phyloP scores from a whole-genome alignment of 2,888 invertebrate genomes.

The Tiliacea aurago region DNA sequence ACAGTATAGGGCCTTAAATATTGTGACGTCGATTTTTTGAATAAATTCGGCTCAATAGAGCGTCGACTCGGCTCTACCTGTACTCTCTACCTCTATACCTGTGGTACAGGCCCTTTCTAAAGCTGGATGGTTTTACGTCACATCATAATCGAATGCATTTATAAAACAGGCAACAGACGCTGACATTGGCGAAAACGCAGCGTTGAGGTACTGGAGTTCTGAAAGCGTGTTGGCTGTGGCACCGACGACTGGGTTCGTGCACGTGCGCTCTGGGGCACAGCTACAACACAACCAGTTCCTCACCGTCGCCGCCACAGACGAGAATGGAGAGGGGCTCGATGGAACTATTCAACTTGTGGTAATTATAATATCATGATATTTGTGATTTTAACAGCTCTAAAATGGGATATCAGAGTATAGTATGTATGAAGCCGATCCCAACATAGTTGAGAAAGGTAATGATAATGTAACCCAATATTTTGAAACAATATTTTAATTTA shows the following conservation, averaged over 20 bases:
- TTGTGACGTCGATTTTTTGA: not conserved
- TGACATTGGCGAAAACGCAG: constrained; percentile 90
- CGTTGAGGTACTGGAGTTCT: constrained; percentile 79
- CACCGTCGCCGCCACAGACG: constrained; percentile 83
- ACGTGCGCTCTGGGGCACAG: constrained; percentile 81
- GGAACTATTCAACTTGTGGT: constrained; percentile 82
- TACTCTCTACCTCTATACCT: not conserved
- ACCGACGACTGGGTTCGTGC: constrained; percentile 90
- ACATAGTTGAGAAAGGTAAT: not conserved
- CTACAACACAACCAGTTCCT: constrained; percentile 78
- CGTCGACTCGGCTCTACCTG: not conserved
- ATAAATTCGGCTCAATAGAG: not conserved
- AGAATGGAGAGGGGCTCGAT: constrained; percentile 80
- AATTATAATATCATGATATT: constrained; percentile 50
- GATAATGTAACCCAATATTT: no score
- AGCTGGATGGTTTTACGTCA: not conserved
- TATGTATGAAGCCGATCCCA: not conserved
- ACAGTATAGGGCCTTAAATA: not conserved
- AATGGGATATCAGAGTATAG: not conserved
- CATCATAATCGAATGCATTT: not conserved
- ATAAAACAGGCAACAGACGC: constrained; percentile 89
- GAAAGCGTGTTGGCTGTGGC: constrained; percentile 89
- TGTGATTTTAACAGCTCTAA: not conserved
- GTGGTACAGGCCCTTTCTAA: not conserved
- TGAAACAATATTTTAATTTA: no score